Conservation (phyloP, 2,888 invertebrate genomes). For the Drosophila phalerata region DNA sequence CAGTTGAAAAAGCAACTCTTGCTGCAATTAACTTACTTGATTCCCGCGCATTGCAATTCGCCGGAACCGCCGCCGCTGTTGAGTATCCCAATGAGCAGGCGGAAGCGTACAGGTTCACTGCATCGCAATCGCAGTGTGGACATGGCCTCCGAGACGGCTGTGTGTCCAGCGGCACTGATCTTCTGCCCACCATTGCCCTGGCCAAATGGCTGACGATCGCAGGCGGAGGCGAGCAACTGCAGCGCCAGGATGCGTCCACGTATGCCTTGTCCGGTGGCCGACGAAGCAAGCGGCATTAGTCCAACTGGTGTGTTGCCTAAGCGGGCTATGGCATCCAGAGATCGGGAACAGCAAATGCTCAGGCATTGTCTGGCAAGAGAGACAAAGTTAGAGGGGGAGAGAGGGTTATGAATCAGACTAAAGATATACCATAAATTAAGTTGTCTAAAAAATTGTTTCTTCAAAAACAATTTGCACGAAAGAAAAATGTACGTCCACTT, state of each 20-base stretch:
- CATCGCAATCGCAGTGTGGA: conserved; percentile 94
- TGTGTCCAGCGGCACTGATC: conserved; percentile 90
- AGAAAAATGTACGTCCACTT: background rate
- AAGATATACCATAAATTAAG: too few relatives aligned
- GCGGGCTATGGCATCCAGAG: conserved; percentile 92
- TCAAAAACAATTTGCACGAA: too few relatives aligned
- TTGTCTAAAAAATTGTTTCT: too few relatives aligned
- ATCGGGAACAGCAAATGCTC: conserved; percentile 92
- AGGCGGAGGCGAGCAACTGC: conserved; percentile 94
- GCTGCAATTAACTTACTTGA: conserved; percentile 85
- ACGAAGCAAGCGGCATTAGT: conserved; percentile 93
- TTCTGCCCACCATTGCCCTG: conserved; percentile 84
- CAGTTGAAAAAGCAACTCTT: background rate
- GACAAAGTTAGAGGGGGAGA: accelerated
- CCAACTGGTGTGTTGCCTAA: conserved; percentile 92
- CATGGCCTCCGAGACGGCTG: conserved; percentile 95
- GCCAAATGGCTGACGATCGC: conserved; percentile 87
- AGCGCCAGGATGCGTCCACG: conserved; percentile 93
- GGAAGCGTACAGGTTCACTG: conserved; percentile 96
- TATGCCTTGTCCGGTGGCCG: conserved; percentile 95
- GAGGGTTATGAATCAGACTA: background rate
- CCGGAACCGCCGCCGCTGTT: conserved; percentile 91
- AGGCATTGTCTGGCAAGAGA: conserved; percentile 89
- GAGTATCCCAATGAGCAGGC: conserved; percentile 95
- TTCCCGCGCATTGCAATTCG: conserved; percentile 91